Evolutionary conservation across 2,888 invertebrate genomes (phyloP).

Genomic region (Drosophila limbata): DNA sequence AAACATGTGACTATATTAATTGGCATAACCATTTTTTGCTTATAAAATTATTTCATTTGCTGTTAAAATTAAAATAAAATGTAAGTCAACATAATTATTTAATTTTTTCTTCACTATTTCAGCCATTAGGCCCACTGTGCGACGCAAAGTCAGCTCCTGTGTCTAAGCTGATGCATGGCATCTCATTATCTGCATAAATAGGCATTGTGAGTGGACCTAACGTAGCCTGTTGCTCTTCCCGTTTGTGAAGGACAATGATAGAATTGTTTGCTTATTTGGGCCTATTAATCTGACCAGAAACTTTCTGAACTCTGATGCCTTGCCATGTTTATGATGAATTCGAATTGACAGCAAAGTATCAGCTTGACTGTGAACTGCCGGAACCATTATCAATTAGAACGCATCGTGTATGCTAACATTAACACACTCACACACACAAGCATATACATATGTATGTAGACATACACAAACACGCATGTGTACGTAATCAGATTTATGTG

Average conservation of each 20-base stretch:
- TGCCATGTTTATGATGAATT: slow-evolving; percentile 65
- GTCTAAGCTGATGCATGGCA: slow-evolving; percentile 54
- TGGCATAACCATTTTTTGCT: too few species aligned
- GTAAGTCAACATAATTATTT: too few species aligned
- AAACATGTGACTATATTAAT: too few species aligned
- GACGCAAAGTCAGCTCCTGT: too few species aligned
- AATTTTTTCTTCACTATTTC: neutral
- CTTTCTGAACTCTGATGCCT: slow-evolving; percentile 1
- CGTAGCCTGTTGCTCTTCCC: slow-evolving; percentile 47
- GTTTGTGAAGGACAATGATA: slow-evolving; percentile 36
- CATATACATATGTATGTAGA: neutral
- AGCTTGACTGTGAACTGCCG: slow-evolving; percentile 36
- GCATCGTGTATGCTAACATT: slow-evolving; percentile 33
- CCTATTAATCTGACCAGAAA: slow-evolving; percentile 61
- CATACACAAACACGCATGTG: slow-evolving; percentile 13
- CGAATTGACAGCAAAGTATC: slow-evolving; percentile 61
- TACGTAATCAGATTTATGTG: slow-evolving; percentile 68
- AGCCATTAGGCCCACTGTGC: slow-evolving; percentile 5
- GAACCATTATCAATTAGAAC: slow-evolving; percentile 71
- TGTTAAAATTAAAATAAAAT: too few species aligned
- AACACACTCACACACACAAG: slow-evolving; percentile 23
- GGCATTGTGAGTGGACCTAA: slow-evolving; percentile 43
- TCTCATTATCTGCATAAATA: slow-evolving; percentile 71
- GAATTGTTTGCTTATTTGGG: slow-evolving; percentile 56
- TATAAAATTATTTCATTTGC: too few species aligned